Evolutionary conservation across 2,797 vertebrate species (phyloP).

Genomic region (Tokudaia tokunoshimensis): DNA sequence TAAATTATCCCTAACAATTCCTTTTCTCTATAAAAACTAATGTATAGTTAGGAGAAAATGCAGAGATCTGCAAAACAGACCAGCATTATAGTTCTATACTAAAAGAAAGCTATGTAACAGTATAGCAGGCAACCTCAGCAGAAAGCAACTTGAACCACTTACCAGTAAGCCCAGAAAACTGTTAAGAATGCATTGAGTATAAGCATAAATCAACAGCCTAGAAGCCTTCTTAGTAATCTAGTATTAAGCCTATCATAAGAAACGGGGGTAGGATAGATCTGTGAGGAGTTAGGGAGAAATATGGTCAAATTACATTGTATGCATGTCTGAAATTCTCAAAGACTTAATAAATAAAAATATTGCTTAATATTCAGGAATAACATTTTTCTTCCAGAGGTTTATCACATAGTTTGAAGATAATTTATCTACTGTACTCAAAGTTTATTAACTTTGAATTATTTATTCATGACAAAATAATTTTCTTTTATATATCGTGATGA

Average conservation of each 20-base stretch:
- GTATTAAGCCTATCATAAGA: neutral
- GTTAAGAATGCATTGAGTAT: neutral
- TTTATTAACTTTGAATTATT: slow-evolving; percentile 12
- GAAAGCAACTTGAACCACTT: neutral
- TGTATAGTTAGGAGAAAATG: neutral
- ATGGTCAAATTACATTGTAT: neutral
- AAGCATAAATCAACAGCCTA: neutral
- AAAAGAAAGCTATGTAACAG: neutral
- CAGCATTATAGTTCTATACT: neutral
- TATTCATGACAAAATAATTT: neutral
- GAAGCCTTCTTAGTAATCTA: neutral
- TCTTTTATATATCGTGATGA: neutral
- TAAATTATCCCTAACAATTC: neutral
- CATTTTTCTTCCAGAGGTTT: neutral
- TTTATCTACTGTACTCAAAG: neutral
- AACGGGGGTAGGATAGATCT: neutral
- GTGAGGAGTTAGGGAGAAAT: neutral
- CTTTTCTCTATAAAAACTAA: neutral
- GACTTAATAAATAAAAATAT: neutral
- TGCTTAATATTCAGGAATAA: neutral
- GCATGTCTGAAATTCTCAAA: neutral
- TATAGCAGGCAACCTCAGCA: neutral
- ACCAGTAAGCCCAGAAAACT: neutral
- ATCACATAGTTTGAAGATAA: neutral
- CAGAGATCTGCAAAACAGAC: neutral